Base-by-base conservation (phyloP, 2,113 vertebrate genomes). In the Paraplagusia blochii region DNA sequence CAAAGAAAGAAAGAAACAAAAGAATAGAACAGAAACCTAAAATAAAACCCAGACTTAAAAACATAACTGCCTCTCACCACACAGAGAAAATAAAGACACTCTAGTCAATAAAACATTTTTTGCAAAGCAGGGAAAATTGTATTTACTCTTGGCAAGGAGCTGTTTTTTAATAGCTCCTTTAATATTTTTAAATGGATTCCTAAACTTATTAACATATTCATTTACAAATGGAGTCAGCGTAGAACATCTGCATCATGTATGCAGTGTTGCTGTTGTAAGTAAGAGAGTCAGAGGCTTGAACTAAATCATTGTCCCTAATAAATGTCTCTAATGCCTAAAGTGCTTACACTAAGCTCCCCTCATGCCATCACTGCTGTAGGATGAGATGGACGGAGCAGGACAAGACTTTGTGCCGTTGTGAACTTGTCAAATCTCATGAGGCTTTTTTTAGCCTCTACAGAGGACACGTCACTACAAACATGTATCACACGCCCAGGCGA, bases 341-440 rank as follows among this genome's bases (percentile, higher is more conserved):
- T 63, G 72, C 43, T 44, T 50, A 9, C 54, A 58, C 66, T 77
- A 47, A 79, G 80, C 44, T n/a, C 12, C 11, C 33, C 35, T 77
- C 51, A 79, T 64, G 60, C 65, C 50, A 70, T 40, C 18, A 6
- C 22, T 29, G 22, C 6, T 6, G 22, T 42, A 9, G 22, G 67
- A 61, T 42, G 34, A 61, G 66, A 9, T 53, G 34, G 83, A 66
- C 38, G 22, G 22, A 29, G 19, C 2, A 0, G 50, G 66, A 68
- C 16, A 22, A 44, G 58, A 64, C 45, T 48, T 34, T 49, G 60
- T 72, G 76, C 55, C 40, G 66, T 66, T 62, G 74, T 60, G 57
- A 46, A 74, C 64, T 76, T 73, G 69, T 71, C 80, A 79, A 51
- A 73, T 71, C 69, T 74, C 67, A 76, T 13, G 77, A 69, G 55